Conservation (phyloP, 2,797 vertebrate genomes). For the Gymnocypris eckloni region DNA sequence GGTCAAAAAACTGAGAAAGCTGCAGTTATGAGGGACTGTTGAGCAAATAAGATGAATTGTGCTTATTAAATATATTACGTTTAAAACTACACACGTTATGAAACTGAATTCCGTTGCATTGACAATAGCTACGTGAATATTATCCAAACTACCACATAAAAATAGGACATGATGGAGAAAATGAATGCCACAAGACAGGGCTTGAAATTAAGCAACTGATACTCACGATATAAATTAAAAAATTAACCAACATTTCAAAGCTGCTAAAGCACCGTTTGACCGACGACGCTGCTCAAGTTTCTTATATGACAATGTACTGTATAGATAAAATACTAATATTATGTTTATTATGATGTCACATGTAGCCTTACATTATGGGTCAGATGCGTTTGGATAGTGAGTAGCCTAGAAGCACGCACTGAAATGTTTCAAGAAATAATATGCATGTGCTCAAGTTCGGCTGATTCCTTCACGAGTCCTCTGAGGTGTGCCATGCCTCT, state of each 20-base stretch:
- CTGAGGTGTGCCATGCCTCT: constrained; percentile 63
- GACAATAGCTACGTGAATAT: neutral
- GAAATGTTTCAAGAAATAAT: neutral
- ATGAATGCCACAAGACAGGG: neutral
- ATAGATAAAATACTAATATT: neutral
- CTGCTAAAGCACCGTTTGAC: neutral
- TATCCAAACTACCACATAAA: neutral
- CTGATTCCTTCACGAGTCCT: constrained; percentile 1
- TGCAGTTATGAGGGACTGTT: neutral
- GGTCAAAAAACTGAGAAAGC: neutral
- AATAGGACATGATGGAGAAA: neutral
- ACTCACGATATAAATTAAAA: neutral
- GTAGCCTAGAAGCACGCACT: neutral
- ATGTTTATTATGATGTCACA: neutral
- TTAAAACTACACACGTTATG: neutral
- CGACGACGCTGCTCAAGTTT: neutral
- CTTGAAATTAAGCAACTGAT: neutral
- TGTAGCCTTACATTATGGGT: neutral
- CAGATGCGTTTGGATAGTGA: neutral
- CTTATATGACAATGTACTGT: neutral
- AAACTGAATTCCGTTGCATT: neutral
- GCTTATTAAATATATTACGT: neutral
- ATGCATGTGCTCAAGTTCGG: neutral
- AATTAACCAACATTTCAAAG: neutral
- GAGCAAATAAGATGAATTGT: neutral